These are phyloP conservation scores for Rhopalosiphum padi DNA, from an alignment of 1,140 invertebrate genomes.

Conservation along the genomic window DNA sequence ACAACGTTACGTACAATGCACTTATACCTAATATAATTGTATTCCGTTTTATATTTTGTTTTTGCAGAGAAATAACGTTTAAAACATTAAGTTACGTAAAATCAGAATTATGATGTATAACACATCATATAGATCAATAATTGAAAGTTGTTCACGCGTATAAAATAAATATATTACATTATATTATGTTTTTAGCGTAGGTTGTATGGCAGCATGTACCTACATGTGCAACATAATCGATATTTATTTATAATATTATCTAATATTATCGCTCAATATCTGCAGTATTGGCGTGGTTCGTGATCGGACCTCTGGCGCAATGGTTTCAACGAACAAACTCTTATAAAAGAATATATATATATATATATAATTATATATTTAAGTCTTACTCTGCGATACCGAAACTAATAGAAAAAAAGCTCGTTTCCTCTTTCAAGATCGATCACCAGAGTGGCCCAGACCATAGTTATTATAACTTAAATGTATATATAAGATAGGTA, in stretches of 20 bases:
- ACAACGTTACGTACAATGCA: neutral
- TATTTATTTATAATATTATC: neutral
- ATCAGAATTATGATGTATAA: neutral
- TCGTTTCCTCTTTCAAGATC: neutral
- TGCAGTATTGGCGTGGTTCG: neutral
- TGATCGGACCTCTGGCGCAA: neutral
- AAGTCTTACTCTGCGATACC: neutral
- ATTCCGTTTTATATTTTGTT: neutral
- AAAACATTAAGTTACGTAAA: neutral
- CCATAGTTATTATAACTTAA: neutral
- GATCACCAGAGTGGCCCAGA: neutral
- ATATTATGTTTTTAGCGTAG: neutral
- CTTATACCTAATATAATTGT: neutral
- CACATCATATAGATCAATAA: neutral
- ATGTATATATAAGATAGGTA: too few relatives aligned
- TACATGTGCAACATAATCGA: neutral
- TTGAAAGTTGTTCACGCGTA: neutral
- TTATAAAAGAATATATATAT: neutral
- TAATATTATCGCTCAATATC: neutral
- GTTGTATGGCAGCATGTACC: neutral
- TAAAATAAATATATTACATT: neutral
- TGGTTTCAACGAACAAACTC: neutral
- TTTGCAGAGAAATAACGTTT: neutral
- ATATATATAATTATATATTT: too few relatives aligned
- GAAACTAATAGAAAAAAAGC: neutral